Evolutionary conservation across 2,888 invertebrate genomes (phyloP).

Genomic region (Galerucella pusilla): DNA sequence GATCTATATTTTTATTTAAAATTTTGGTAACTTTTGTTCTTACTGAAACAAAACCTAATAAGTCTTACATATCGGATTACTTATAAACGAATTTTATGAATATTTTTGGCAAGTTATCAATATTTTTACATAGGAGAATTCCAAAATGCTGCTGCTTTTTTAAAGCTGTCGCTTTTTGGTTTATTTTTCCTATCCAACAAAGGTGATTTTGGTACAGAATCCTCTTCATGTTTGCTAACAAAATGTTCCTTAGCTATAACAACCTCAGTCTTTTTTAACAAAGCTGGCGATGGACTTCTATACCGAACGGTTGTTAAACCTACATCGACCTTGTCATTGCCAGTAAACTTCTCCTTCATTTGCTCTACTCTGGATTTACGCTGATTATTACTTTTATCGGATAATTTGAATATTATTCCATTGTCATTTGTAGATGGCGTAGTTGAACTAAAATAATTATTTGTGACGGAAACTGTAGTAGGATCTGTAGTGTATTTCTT

Average conservation of each 20-base stretch:
- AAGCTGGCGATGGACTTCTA: constrained; percentile 63
- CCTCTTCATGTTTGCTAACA: no score
- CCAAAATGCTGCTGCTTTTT: constrained; percentile 64
- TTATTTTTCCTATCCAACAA: constrained; percentile 50
- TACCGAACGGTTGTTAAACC: constrained; percentile 6
- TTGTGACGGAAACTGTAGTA: background rate
- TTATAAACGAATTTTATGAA: background rate
- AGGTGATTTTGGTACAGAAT: constrained; percentile 42
- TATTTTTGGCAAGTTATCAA: constrained; percentile 4
- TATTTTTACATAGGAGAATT: constrained; percentile 52
- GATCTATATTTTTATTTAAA: constrained; percentile 2
- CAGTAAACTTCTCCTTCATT: constrained; percentile 47
- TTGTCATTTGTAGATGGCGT: background rate
- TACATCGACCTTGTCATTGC: constrained; percentile 16
- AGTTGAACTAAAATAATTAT: background rate
- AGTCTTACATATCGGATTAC: background rate
- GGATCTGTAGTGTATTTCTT: constrained; percentile 54
- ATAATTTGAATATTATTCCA: background rate
- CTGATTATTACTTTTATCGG: constrained; percentile 2
- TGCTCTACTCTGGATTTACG: constrained; percentile 46
- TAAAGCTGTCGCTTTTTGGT: constrained; percentile 62
- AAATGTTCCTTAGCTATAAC: constrained; percentile 62
- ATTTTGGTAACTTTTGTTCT: constrained; percentile 1
- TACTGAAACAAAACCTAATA: background rate
- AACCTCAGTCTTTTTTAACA: constrained; percentile 65